These are phyloP conservation scores for Saturnia japonica DNA, from an alignment of 2,888 invertebrate genomes.

Conservation along the genomic window DNA sequence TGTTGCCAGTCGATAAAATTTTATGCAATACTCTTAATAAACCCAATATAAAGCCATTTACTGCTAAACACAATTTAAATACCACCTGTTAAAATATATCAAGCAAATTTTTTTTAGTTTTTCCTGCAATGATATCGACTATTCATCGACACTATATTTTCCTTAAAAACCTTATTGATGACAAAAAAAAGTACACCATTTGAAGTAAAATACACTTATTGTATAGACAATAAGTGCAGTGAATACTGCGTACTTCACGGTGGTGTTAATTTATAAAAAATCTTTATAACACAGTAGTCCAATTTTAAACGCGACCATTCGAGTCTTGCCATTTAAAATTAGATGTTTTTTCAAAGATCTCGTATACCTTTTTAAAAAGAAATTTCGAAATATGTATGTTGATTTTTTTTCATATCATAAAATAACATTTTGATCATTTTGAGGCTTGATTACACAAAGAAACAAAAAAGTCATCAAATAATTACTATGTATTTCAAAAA, in stretches of 20 bases:
- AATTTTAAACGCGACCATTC: slow-evolving; percentile 9
- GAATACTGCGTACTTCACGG: background rate
- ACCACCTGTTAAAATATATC: background rate
- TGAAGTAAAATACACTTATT: background rate
- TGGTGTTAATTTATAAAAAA: background rate
- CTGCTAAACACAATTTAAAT: background rate
- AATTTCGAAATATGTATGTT: background rate
- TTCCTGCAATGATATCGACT: background rate
- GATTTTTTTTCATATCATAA: background rate
- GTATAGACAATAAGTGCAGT: background rate
- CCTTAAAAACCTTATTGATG: too few species aligned
- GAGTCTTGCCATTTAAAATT: slow-evolving; percentile 29
- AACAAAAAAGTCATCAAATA: background rate
- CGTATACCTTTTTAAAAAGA: slow-evolving; percentile 16
- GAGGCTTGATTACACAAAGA: background rate
- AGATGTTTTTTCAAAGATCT: slow-evolving; percentile 31
- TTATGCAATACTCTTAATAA: too few species aligned
- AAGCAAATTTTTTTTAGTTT: background rate
- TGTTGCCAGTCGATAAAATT: background rate
- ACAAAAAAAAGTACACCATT: background rate
- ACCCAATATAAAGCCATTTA: background rate
- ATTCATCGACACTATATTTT: background rate
- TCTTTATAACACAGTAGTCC: background rate
- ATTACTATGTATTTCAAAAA: too few species aligned
- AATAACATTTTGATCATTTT: too few species aligned